These are phyloP conservation scores for Homarus americanus DNA, from an alignment of 1,140 invertebrate genomes.

Conservation along the genomic window DNA sequence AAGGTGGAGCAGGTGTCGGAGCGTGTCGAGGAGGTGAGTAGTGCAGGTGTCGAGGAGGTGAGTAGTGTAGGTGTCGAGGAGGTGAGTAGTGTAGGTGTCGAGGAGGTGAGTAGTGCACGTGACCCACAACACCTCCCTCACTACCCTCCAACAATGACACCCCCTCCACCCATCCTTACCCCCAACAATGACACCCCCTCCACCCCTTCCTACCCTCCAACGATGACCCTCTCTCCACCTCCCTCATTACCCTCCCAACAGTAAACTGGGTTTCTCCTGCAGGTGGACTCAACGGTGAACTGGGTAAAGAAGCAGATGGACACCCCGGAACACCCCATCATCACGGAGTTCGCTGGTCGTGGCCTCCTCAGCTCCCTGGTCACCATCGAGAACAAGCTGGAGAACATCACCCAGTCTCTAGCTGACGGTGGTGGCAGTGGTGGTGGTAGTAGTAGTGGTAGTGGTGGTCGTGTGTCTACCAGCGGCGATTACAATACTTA, in stretches of 20 bases:
- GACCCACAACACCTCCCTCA: not conserved
- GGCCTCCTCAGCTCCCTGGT: conserved; percentile 59
- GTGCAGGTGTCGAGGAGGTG: not conserved
- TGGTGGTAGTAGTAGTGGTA: not conserved
- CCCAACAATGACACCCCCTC: not conserved
- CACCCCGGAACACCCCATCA: conserved; percentile 24
- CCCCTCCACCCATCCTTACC: not conserved
- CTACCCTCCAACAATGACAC: not conserved
- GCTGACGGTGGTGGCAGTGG: too few relatives aligned
- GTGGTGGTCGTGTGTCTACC: not conserved
- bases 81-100: not conserved
- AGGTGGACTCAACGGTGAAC: conserved; percentile 63
- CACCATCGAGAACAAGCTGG: conserved; percentile 57
- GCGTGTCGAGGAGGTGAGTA: conserved; percentile 69
- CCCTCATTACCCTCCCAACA: not conserved
- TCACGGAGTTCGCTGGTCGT: conserved; percentile 64
- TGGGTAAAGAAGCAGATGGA: conserved; percentile 70
- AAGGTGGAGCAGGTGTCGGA: conserved; percentile 74
- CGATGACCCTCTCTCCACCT: not conserved
- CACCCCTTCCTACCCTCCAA: not conserved
- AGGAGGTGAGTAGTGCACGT: not conserved
- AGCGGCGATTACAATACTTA: not conserved
- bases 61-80: not conserved
- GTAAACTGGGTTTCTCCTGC: not conserved
- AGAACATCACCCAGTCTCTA: conserved; percentile 32